phyloP scores from a whole-genome alignment of 2,113 vertebrate genomes.

The Coryphaenoides rupestris region DNA sequence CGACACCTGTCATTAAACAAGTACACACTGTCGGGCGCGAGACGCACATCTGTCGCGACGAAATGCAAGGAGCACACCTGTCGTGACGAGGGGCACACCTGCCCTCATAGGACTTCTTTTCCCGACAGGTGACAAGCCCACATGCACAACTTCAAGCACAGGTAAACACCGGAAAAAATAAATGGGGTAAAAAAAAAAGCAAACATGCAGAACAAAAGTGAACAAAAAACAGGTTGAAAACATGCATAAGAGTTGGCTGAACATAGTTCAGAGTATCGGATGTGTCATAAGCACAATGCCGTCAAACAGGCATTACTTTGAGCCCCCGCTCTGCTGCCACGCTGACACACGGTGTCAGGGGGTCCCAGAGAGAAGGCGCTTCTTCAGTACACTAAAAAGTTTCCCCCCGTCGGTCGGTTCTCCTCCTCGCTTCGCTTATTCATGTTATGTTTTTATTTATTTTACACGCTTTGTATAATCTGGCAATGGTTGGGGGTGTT shows the following conservation, averaged over 20 bases:
- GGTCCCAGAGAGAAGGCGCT: constrained; percentile 84
- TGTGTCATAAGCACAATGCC: constrained; percentile 96
- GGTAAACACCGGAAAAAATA: too few species aligned
- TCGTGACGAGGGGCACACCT: neutral
- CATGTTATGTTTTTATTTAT: too few species aligned
- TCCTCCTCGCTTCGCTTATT: constrained; percentile 24
- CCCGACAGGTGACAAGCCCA: constrained; percentile 1
- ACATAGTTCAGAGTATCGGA: constrained; percentile 99
- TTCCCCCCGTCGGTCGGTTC: too few species aligned
- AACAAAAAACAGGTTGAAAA: constrained; percentile 62
- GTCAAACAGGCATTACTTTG: constrained; percentile 92
- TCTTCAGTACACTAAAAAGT: constrained; percentile 78
- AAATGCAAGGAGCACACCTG: neutral
- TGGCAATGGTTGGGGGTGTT: constrained; percentile 22
- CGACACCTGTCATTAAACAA: too few species aligned
- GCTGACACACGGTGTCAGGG: constrained; percentile 88
- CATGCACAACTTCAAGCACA: too few species aligned
- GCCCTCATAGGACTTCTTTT: too few species aligned
- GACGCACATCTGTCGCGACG: too few species aligned
- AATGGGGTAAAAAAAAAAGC: constrained; percentile 26
- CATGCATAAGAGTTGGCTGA: constrained; percentile 89
- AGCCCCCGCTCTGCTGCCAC: constrained; percentile 81
- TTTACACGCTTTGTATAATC: constrained; percentile 27
- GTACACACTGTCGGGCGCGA: too few species aligned
- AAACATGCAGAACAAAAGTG: constrained; percentile 40